Evolutionary conservation across 2,113 vertebrate species (phyloP).

Genomic region (Ploceus nigricollis): DNA sequence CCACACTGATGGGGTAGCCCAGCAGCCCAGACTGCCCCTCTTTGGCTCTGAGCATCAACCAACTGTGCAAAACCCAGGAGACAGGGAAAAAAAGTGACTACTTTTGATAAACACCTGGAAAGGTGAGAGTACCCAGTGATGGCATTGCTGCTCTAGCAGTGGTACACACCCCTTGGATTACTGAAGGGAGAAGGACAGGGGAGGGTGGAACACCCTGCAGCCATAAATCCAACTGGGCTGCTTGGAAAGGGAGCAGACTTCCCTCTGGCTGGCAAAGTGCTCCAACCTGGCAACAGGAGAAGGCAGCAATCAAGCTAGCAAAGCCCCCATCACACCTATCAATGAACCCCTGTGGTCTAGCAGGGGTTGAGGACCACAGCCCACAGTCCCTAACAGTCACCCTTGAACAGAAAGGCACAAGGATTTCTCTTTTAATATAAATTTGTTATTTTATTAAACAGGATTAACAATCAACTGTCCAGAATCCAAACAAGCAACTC

Average conservation of each 20-base stretch:
- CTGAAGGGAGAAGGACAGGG: neutral
- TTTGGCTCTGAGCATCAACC: neutral
- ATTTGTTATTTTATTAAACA: conserved; percentile 59
- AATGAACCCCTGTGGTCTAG: neutral
- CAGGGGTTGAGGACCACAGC: neutral
- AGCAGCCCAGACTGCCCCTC: neutral
- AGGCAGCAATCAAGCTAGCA: neutral
- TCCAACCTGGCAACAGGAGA: neutral
- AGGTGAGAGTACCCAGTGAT: neutral
- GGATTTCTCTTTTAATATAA: conserved; percentile 3
- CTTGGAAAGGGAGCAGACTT: neutral
- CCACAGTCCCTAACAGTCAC: neutral
- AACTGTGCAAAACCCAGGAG: neutral
- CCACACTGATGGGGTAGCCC: neutral
- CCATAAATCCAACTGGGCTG: neutral
- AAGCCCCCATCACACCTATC: neutral
- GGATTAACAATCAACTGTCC: conserved; percentile 16
- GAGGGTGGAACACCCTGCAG: neutral
- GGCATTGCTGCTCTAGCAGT: neutral
- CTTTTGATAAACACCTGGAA: neutral
- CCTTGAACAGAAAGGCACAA: neutral
- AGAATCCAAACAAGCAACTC: conserved; percentile 37
- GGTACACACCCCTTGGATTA: neutral
- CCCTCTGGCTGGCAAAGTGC: neutral
- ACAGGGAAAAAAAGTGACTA: rapidly evolving